Evolutionary conservation across 2,113 vertebrate species (phyloP).

Genomic region (Cephalopterus ornatus): DNA sequence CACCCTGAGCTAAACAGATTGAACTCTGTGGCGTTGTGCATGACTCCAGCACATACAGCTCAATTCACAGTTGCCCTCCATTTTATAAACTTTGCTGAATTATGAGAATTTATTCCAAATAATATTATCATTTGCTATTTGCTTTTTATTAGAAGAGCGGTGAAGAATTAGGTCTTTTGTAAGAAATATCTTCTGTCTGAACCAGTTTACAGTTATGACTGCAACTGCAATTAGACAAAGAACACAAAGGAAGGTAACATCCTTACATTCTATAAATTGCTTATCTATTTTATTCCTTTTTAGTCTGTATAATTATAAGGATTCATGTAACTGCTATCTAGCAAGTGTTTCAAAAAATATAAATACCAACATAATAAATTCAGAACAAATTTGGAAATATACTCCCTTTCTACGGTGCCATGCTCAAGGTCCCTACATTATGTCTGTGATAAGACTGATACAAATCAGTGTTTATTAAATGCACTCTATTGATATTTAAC

Average conservation of each 20-base stretch:
- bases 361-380: background rate
- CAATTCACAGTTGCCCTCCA: background rate
- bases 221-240: background rate
- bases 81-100: background rate
- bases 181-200: background rate
- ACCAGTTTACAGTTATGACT: background rate
- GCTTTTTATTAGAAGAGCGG: background rate
- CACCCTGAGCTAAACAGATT: background rate
- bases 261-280: background rate
- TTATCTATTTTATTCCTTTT: background rate
- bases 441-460: background rate
- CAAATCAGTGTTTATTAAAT: slow-evolving; percentile 42
- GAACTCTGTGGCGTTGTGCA: background rate
- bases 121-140: background rate
- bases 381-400: background rate
- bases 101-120: background rate
- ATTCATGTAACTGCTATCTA: background rate
- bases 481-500: slow-evolving; percentile 26
- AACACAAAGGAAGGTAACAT: background rate
- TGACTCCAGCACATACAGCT: background rate
- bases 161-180: background rate
- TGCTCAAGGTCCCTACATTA: background rate
- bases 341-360: background rate
- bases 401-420: background rate
- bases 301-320: background rate